Evolutionary conservation across 37 sponge, comb jelly and placozoan genomes (phyloP), one percentile per base, ranked within the genome.

Genomic region (Bolinopsis microptera): DNA sequence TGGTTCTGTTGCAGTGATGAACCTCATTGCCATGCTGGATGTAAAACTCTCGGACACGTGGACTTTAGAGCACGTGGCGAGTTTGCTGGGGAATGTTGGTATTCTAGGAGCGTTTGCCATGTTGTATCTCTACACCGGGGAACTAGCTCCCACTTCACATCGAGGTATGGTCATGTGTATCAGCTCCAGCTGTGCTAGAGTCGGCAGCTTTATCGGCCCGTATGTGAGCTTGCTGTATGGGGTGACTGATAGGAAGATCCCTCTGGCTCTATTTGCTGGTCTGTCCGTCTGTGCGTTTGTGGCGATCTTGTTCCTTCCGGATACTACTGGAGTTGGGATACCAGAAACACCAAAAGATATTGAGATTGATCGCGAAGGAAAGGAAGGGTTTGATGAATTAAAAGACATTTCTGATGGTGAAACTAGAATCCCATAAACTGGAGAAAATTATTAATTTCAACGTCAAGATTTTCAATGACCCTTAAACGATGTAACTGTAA

Each of bases 331-430:
- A 37, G 23, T 34, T 16, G 30, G 37, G 82, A 31, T 80, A 18
- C 82, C 82, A 1, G 82, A 80, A 30, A 80, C 82, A 13, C 82
- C 82, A 1, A n/a, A n/a, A n/a, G n/a, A n/a, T n/a, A n/a, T n/a
- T n/a, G n/a, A n/a, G n/a, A n/a, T n/a, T n/a, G n/a, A n/a, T n/a
- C n/a, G n/a, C n/a, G n/a, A n/a, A n/a, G n/a, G n/a, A n/a, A n/a
- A n/a, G n/a, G n/a, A n/a, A n/a, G n/a, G n/a, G n/a, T n/a, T n/a
- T n/a, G n/a, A n/a, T n/a, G n/a, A n/a, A n/a, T n/a, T n/a, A n/a
- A n/a, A n/a, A n/a, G n/a, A n/a, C n/a, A n/a, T n/a, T n/a, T n/a
- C n/a, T n/a, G n/a, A n/a, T n/a, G n/a, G n/a, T n/a, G n/a, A n/a
- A n/a, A n/a, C n/a, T n/a, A n/a, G n/a, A n/a, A n/a, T n/a, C n/a